Conservation (phyloP, 2,888 invertebrate species). For the Diaperis boleti region DNA sequence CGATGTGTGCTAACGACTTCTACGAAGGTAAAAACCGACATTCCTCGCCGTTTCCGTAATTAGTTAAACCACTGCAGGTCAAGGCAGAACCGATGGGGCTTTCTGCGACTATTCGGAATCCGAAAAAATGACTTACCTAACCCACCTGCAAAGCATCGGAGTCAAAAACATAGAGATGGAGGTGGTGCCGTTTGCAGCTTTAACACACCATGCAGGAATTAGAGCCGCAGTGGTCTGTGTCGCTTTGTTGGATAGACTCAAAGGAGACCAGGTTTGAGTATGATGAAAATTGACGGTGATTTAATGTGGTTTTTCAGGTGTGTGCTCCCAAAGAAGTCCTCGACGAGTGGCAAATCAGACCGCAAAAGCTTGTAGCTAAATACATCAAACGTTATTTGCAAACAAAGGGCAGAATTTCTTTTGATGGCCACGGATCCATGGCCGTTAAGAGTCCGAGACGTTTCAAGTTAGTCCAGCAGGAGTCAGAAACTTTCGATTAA, state of each 20-base stretch:
- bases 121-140: slow-evolving; percentile 92
- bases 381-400: slow-evolving; percentile 87
- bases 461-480: slow-evolving; percentile 90
- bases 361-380: slow-evolving; percentile 85
- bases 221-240: slow-evolving; percentile 96
- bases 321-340: slow-evolving; percentile 88
- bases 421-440: slow-evolving; percentile 83
- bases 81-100: slow-evolving; percentile 95
- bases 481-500: slow-evolving; percentile 91
- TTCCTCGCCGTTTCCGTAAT: not conserved
- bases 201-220: slow-evolving; percentile 93
- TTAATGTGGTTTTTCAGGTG: slow-evolving; percentile 71
- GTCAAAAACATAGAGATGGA: slow-evolving; percentile 99
- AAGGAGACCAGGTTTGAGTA: slow-evolving; percentile 87
- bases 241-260: slow-evolving; percentile 89
- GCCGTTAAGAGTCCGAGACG: slow-evolving; percentile 87
- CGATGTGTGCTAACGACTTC: slow-evolving; percentile 97
- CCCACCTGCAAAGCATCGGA: slow-evolving; percentile 79
- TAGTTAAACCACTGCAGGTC: slow-evolving; percentile 72
- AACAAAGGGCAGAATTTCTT: slow-evolving; percentile 79
- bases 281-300: slow-evolving; percentile 43
- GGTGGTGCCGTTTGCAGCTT: slow-evolving; percentile 91
- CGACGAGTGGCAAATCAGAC: slow-evolving; percentile 91
- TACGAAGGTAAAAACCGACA: slow-evolving; percentile 93
- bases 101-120: slow-evolving; percentile 93